Percentiles rank a stretch among this genome's conserved stretches.
Conservation (phyloP, 2,888 invertebrate genomes). For the Nomada fucata region DNA sequence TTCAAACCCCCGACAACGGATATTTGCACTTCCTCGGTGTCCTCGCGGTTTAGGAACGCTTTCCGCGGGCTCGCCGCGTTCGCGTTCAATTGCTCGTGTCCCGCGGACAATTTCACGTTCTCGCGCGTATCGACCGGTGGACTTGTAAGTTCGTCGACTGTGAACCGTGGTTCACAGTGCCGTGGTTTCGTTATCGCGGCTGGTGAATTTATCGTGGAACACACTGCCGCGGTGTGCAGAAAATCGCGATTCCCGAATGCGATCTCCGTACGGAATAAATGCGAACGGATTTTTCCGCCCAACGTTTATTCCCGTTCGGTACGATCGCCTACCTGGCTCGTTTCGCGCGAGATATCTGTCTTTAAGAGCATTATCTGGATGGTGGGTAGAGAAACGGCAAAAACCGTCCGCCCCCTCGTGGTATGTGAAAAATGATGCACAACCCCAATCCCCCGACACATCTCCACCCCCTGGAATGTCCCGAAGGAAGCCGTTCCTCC, state of each 20-base stretch:
- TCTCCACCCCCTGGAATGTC: constrained; percentile 76
- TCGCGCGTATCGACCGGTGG: not conserved
- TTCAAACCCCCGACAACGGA: constrained; percentile 62
- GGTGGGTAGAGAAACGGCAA: constrained; percentile 77
- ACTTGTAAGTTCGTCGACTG: no score
- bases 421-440: constrained; percentile 84
- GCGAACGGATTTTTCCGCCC: constrained; percentile 25
- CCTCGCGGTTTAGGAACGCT: constrained; percentile 49
- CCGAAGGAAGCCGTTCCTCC: constrained; percentile 76
- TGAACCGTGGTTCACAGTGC: no score
- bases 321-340: constrained; percentile 72
- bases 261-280: constrained; percentile 2
- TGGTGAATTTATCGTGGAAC: not conserved
- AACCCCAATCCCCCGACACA: constrained; percentile 79
- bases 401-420: constrained; percentile 82
- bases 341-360: constrained; percentile 80
- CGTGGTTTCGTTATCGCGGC: not conserved
- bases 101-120: not conserved
- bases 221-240: not conserved
- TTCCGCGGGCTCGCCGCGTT: constrained; percentile 38
- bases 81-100: no score
- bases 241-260: no score
- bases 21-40: constrained; percentile 62
- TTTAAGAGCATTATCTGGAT: constrained; percentile 83
- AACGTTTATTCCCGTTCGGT: not conserved